Evolutionary conservation across 2,113 vertebrate genomes (phyloP).

Genomic region (Thalassoma bifasciatum): DNA sequence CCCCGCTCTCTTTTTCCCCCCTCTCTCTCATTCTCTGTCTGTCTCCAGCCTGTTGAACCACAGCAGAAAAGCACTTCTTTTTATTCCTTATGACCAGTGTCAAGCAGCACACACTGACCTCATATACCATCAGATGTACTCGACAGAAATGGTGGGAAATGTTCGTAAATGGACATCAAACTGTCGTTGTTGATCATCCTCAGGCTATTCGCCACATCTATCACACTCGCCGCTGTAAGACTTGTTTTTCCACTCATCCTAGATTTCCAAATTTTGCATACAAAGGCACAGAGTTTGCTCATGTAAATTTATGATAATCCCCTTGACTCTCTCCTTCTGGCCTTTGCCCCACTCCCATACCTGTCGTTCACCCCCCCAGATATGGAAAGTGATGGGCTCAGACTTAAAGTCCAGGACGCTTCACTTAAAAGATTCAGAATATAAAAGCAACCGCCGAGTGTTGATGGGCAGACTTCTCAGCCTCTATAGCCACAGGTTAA

Average conservation of each 20-base stretch:
- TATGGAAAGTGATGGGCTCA: conserved; percentile 65
- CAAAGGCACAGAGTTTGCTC: conserved; percentile 51
- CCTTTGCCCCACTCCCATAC: conserved; percentile 61
- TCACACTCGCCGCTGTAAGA: neutral
- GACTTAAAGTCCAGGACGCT: conserved; percentile 52
- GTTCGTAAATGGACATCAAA: conserved; percentile 11
- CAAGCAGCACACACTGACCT: conserved; percentile 35
- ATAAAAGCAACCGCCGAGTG: conserved; percentile 40
- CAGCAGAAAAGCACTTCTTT: conserved; percentile 45
- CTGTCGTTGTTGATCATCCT: neutral
- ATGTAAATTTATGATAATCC: conserved; percentile 83
- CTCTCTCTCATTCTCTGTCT: conserved; percentile 53
- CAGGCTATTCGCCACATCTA: neutral
- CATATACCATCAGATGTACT: neutral
- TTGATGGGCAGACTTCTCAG: conserved; percentile 49
- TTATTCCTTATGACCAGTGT: conserved; percentile 36
- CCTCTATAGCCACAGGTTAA: conserved; percentile 47
- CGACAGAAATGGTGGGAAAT: neutral
- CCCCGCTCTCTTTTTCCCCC: conserved; percentile 36
- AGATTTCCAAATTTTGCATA: conserved; percentile 36
- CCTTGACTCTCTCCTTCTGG: conserved; percentile 46
- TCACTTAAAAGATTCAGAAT: conserved; percentile 51
- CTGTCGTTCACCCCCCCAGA: conserved; percentile 63
- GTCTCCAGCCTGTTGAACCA: conserved; percentile 72
- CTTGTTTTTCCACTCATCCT: conserved; percentile 22